Evolutionary conservation across 2,888 invertebrate species (phyloP).

Genomic region (Galeruca laticollis): DNA sequence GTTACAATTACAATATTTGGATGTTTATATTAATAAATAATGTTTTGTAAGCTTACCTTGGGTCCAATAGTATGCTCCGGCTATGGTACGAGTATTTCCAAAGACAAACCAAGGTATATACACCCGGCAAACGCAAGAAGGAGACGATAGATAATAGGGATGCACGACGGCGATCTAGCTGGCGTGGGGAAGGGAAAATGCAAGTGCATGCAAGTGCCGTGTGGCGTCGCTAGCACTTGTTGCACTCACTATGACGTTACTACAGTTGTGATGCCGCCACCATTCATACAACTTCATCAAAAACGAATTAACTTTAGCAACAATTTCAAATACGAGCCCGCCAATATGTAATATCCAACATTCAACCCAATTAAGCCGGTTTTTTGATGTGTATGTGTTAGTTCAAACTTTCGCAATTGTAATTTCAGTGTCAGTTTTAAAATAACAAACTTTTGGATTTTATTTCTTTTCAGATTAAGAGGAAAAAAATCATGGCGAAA

Average conservation of each 20-base stretch:
- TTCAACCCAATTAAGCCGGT: constrained; percentile 53
- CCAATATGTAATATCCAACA: constrained; percentile 55
- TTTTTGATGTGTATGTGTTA: constrained; percentile 42
- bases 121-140: constrained; percentile 49
- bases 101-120: constrained; percentile 53
- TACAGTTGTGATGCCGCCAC: constrained; percentile 64
- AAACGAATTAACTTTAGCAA: constrained; percentile 58
- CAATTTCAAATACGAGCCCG: constrained; percentile 58
- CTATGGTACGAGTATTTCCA: constrained; percentile 44
- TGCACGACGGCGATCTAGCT: constrained; percentile 52
- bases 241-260: constrained; percentile 67
- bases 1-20: neutral
- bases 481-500: constrained; percentile 52
- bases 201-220: constrained; percentile 68
- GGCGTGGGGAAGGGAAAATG: constrained; percentile 63
- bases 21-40: neutral
- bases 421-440: constrained; percentile 4
- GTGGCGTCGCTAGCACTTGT: constrained; percentile 67
- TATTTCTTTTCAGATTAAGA: constrained; percentile 50
- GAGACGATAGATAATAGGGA: constrained; percentile 59
- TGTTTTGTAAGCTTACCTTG: neutral
- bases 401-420: constrained; percentile 11
- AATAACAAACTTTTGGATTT: constrained; percentile 9
- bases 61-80: neutral
- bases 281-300: constrained; percentile 58